phyloP scores from a whole-genome alignment of 1,140 invertebrate species.

The Sesamia nonagrioides region DNA sequence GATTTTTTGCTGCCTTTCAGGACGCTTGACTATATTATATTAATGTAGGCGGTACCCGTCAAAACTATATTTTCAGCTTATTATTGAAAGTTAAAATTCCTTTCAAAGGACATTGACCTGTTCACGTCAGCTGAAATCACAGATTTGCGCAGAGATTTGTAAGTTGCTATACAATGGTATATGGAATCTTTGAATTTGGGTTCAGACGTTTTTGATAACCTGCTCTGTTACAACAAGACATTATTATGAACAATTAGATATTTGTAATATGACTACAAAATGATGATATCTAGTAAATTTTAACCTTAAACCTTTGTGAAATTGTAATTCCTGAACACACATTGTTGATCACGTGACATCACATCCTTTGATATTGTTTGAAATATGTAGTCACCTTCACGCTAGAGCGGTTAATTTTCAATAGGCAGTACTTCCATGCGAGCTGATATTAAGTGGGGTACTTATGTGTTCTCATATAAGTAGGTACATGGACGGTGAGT shows the following conservation, averaged over 20 bases:
- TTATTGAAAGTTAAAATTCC: background rate
- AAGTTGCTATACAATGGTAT: background rate
- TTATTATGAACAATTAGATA: background rate
- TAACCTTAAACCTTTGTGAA: conserved; percentile 26
- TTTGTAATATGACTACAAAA: background rate
- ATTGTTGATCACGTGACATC: conserved; percentile 19
- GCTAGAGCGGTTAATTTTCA: conserved; percentile 39
- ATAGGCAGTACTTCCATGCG: conserved; percentile 22
- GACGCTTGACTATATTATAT: background rate
- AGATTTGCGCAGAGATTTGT: conserved; percentile 10
- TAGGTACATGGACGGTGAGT: conserved; percentile 40
- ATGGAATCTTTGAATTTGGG: conserved; percentile 13
- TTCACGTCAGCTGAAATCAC: conserved; percentile 24
- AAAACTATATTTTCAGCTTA: conserved; percentile 17
- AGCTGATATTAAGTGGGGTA: conserved; percentile 2
- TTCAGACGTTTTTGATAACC: conserved; percentile 32
- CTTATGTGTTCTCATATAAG: background rate
- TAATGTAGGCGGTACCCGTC: conserved; percentile 5
- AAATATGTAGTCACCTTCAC: conserved; percentile 34
- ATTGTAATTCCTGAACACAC: conserved; percentile 32
- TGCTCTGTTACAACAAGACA: conserved; percentile 6
- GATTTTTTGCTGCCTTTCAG: conserved; percentile 30
- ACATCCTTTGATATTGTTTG: conserved; percentile 16
- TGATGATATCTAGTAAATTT: background rate
- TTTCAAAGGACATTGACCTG: conserved; percentile 25